These are phyloP conservation scores for Meta bourneti DNA, from an alignment of 2,888 invertebrate genomes.

Conservation along the genomic window DNA sequence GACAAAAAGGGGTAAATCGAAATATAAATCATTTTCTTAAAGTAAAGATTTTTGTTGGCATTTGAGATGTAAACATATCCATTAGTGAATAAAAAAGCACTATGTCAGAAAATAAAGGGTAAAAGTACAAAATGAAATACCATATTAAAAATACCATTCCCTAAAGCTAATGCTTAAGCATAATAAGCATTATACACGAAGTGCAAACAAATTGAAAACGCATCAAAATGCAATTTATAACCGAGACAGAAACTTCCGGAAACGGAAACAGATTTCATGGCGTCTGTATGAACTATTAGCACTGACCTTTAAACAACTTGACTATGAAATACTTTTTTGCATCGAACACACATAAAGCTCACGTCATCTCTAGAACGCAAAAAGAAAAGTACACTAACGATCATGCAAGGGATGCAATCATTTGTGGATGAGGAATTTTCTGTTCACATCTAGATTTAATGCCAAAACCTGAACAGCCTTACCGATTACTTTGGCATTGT, in stretches of 20 bases:
- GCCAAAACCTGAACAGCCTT: neutral
- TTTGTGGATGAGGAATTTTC: neutral
- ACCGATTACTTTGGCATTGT: neutral
- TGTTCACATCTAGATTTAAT: neutral
- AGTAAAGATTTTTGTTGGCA: too few relatives aligned
- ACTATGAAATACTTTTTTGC: neutral
- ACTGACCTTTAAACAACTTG: neutral
- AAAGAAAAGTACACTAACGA: neutral
- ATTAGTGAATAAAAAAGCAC: too few relatives aligned
- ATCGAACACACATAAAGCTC: too few relatives aligned
- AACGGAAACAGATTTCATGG: neutral
- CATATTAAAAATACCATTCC: too few relatives aligned
- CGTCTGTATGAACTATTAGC: neutral
- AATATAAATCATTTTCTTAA: too few relatives aligned
- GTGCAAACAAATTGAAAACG: neutral
- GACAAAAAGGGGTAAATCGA: too few relatives aligned
- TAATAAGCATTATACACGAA: neutral
- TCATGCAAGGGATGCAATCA: neutral
- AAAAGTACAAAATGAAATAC: too few relatives aligned
- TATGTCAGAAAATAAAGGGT: too few relatives aligned
- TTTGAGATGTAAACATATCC: too few relatives aligned
- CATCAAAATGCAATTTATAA: neutral
- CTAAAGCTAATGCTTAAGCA: too few relatives aligned
- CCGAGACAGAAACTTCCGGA: neutral
- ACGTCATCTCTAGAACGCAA: too few relatives aligned